Base-by-base conservation (phyloP, 1,140 invertebrate genomes). In the Micrasema longulum region DNA sequence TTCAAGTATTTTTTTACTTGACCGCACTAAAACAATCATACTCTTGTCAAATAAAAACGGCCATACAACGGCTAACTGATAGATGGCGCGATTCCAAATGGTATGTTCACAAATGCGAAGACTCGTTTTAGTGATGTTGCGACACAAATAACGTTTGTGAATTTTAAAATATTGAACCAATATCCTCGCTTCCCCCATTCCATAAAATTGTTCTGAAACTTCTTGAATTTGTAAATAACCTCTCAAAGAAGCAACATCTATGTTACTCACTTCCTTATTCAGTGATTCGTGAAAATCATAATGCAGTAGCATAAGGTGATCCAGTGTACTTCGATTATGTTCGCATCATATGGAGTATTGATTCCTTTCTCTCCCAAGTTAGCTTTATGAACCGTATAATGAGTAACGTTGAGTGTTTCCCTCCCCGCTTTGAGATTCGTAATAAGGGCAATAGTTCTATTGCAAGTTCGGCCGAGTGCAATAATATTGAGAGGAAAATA, bases 381-480 rank as follows among this genome's bases (percentile, higher is more conserved):
- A 20, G 66, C 11, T 60, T 69, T 60, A 69, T 69, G 66, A 69
- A 57, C 18, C 66, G 53, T 69, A 60, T 57, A 69, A 69, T 69
- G 66, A 69, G 53, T 57, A 38, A 53, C 66, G 22, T 38, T 41
- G 66, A 55, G 66, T 60, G 65, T 52, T 52, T 67, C 53, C 26
- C 20, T 43, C 26, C 52, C 38, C 53, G 52, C 45, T 67, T 41
- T 35, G 12, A 47, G 10, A 12, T 6, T 48, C 35, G 55, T 60
- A 69, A 69, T 69, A 45, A 69, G 38, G 36, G 31, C 53, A 16
- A 43, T 60, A 22, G 52, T 43, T 41, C 50, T 31, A 69, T 60
- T 60, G 52, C 41, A 60, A 35, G 43, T 57, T 38, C 14, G 52
- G 16, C 38, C 66, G 35, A 57, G 66, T 57, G 52, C n/a, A 69